Base-by-base conservation (phyloP, 2,797 vertebrate genomes). In the Urosaurus nigricauda region DNA sequence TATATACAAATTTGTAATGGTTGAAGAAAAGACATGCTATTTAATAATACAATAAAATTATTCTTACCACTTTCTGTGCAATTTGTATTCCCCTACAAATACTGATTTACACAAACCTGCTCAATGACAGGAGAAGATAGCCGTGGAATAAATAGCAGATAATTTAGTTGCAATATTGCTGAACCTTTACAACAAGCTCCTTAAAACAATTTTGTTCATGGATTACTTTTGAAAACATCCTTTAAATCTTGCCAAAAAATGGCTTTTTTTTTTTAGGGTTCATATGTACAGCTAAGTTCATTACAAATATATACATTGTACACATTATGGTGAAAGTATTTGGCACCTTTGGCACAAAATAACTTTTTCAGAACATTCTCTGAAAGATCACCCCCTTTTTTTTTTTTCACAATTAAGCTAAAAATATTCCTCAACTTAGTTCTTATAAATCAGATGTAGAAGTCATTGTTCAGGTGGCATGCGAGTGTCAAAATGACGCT, bases 21-120 rank as follows among this genome's bases (percentile, higher is more conserved):
- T 97, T 97, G 93, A 96, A 96, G 92, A 94, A 93, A 97, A 95
- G 92, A 97, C 96, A 96, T 97, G 96, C 94, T 97, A 97, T 98
- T 98, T 97, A 98, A 97, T 98, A 98, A 98, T 96, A 98, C 97
- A 99, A 99, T 98, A 98, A 99, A 97, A 96, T 90, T 97, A 98
- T 98, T 98, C 97, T 95, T 98, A 97, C 95, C 97, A 97, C 89
- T 95, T 97, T 95, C 96, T 95, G 93, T 95, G 90, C 93, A 60
- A 89, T 91, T 93, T 85, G 93, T 75, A 90, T 94, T 95, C 63
- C 82, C 88, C 87, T 88, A 89, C 87, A 40, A 75, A 86, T 47
- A 79, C 43, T 87, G 43, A 37, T 58, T 70, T 88, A 26, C 26
- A 84, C 35, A 53, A 70, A 0, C 88, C 86, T 86, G 8, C 68